Base-by-base conservation (phyloP, 2,113 vertebrate species). In the Antechinus stuartii region DNA sequence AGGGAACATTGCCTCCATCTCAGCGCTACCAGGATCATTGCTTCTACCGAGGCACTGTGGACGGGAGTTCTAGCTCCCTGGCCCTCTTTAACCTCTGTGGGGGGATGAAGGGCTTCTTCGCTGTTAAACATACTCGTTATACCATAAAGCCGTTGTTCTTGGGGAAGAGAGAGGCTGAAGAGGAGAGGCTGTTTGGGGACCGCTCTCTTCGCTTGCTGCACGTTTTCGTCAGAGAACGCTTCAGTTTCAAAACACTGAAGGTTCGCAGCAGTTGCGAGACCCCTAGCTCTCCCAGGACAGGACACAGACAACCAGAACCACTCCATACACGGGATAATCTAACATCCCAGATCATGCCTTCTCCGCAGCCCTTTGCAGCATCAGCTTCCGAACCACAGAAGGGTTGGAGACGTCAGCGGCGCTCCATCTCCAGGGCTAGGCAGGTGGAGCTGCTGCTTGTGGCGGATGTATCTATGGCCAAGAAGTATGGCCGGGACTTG, bases 381-480 rank as follows among this genome's bases (percentile, higher is more conserved):
- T 92, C 76, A 27, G 91, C 42, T 22, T 89, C 91, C 1, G 95
- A 47, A 54, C 91, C 95, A 1, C 93, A 61, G 89, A 97, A 89
- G 11, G 91, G 97, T 91, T 97, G 98, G 94, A 96, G 97, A 56
- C 91, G 98, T 55, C 94, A 97, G 55, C 97, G 98, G 76, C 98
- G 99, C 94, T 99, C 99, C 19, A 98, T 99, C 3, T 99, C 99
- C 16, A 98, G 99, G 97, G 99, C 99, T 94, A 98, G 99, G 97
- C 99, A 99, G 98, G 99, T 99, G 98, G 99, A 99, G 98, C 99
- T 99, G 95, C 99, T 99, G 46, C 98, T 99, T 98, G 99, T 99
- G 94, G 99, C 99, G 0, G 99, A 99, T 91, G 98, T 98, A 26
- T 99, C 99, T 97, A 99, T 99, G 99, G 97, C 96, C 24, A 98